These are phyloP conservation scores for Drosophila maculinotata DNA, from an alignment of 2,888 invertebrate species.

Conservation along the genomic window DNA sequence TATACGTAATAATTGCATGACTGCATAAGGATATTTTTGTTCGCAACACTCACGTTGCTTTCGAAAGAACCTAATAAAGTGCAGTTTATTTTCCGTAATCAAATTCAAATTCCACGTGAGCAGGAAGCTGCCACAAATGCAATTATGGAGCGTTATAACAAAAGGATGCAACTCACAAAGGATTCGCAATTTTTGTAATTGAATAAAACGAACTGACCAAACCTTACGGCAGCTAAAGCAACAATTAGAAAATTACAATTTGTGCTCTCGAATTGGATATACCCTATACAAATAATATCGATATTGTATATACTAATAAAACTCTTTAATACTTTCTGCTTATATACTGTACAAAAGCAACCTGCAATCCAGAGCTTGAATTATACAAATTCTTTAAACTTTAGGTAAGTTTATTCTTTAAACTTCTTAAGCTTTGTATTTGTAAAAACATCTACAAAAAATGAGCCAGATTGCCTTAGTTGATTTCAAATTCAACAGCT, in stretches of 20 bases:
- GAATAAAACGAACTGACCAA: background rate
- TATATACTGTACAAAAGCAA: too few relatives aligned
- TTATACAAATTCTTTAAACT: too few relatives aligned
- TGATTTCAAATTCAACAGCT: too few relatives aligned
- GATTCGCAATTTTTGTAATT: background rate
- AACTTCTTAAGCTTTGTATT: too few relatives aligned
- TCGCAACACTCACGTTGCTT: too few relatives aligned
- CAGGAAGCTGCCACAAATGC: background rate
- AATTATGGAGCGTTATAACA: slow-evolving; percentile 1
- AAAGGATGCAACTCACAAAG: background rate
- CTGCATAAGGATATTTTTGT: background rate
- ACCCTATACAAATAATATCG: background rate
- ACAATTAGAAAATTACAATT: background rate
- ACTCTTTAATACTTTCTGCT: too few relatives aligned
- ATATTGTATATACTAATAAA: too few relatives aligned
- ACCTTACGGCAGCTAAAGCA: background rate
- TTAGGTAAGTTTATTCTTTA: too few relatives aligned
- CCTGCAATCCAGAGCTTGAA: too few relatives aligned
- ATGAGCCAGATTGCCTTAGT: too few relatives aligned
- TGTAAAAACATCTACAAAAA: too few relatives aligned
- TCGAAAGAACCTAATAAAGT: background rate
- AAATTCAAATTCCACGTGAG: background rate
- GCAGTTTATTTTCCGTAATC: background rate
- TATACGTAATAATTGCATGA: slow-evolving; percentile 12
- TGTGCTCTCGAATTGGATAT: background rate